Percentiles rank a stretch among this genome's conserved stretches.
Conservation (phyloP, 2,797 vertebrate genomes). For the Coilia nasus region DNA sequence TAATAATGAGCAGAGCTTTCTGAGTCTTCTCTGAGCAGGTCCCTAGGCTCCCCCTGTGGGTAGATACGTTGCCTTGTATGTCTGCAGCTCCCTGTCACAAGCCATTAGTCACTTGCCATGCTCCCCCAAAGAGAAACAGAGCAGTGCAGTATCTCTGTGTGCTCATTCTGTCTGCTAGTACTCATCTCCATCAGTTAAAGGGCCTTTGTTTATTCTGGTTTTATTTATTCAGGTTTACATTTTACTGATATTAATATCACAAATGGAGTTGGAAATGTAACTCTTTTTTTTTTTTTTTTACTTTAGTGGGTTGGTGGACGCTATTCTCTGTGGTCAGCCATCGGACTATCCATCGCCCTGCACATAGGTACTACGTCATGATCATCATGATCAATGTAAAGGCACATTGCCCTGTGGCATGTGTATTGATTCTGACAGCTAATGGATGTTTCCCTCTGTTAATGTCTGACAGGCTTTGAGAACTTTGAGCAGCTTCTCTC, state of each 20-base stretch:
- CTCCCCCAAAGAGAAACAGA: not conserved
- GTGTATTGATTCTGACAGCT: not conserved
- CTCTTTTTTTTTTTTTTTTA: conserved; percentile 51
- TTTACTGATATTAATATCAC: too few relatives aligned
- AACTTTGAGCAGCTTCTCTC: conserved; percentile 93
- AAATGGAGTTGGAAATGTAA: not conserved
- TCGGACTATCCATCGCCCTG: conserved; percentile 95
- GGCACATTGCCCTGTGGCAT: not conserved
- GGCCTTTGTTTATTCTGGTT: not conserved
- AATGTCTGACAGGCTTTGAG: conserved; percentile 83
- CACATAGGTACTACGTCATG: conserved; percentile 81
- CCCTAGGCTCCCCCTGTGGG: not conserved
- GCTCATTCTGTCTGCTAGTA: not conserved
- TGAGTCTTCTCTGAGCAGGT: not conserved
- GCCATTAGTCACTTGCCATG: not conserved
- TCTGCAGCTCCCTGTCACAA: conserved; percentile 7
- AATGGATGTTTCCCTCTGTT: conserved; percentile 35
- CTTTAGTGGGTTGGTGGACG: conserved; percentile 95
- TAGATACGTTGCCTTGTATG: not conserved
- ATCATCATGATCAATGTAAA: conserved; percentile 53
- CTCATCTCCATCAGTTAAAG: not conserved
- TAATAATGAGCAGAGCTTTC: not conserved
- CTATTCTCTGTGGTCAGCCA: conserved; percentile 96
- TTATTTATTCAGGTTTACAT: too few relatives aligned
- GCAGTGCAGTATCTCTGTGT: not conserved